phyloP scores from a whole-genome alignment of 2,113 vertebrate species.

The Gymnarchus niloticus region DNA sequence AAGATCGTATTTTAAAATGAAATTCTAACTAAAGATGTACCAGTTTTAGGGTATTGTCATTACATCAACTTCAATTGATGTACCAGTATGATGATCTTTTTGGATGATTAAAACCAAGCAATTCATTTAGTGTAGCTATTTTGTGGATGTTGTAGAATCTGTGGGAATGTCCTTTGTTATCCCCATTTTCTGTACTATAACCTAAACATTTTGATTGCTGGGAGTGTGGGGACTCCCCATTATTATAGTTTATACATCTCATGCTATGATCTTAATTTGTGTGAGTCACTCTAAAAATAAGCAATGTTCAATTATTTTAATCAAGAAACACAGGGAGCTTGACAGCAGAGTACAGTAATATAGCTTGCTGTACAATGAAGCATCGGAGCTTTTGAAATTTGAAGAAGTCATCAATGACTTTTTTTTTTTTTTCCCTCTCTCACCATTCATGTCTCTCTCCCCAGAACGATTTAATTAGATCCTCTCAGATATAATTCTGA shows the following conservation, averaged over 20 bases:
- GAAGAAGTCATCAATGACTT: neutral
- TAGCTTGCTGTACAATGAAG: neutral
- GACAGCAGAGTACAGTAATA: neutral
- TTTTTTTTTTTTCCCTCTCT: neutral
- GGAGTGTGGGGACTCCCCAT: neutral
- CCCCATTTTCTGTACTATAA: neutral
- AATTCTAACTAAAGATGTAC: too few relatives aligned
- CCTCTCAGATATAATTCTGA: constrained; percentile 7
- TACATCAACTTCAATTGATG: neutral
- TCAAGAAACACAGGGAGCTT: neutral
- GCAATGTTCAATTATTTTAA: neutral
- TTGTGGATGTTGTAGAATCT: neutral
- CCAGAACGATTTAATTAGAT: constrained; percentile 8
- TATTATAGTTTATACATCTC: neutral
- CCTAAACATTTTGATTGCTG: too few relatives aligned
- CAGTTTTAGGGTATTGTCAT: neutral
- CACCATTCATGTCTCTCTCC: neutral
- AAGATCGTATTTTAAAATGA: too few relatives aligned
- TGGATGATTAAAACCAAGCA: neutral
- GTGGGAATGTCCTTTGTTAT: neutral
- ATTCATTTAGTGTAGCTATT: neutral
- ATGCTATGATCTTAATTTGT: neutral
- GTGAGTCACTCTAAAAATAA: neutral
- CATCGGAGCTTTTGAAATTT: neutral
- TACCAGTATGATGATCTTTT: neutral